Conservation (phyloP, 2,113 vertebrate genomes). For the Rhea pennata region DNA sequence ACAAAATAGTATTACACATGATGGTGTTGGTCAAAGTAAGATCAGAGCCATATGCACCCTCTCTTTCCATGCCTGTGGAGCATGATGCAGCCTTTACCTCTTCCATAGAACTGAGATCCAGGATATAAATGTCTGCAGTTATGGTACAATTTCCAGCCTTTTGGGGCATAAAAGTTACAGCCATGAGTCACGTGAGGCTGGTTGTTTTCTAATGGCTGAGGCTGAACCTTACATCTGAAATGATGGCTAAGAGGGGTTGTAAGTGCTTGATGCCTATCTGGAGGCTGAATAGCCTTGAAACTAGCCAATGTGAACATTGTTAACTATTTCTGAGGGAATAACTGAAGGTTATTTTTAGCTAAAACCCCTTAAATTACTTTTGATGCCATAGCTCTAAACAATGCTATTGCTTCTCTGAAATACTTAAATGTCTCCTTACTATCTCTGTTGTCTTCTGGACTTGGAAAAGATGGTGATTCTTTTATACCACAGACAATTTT, state of each 20-base stretch:
- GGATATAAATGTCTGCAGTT: background rate
- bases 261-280: background rate
- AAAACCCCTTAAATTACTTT: background rate
- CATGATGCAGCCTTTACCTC: background rate
- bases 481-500: background rate
- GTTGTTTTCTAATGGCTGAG: background rate
- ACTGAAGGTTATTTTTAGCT: background rate
- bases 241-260: background rate
- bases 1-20: background rate
- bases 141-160: background rate
- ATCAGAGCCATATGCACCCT: background rate
- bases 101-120: background rate
- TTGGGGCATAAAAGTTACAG: background rate
- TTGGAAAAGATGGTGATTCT: background rate
- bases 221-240: background rate
- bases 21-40: background rate
- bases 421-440: background rate
- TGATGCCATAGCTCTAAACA: background rate
- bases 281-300: background rate
- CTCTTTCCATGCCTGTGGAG: background rate
- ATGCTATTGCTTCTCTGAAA: background rate
- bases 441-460: background rate
- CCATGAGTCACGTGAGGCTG: background rate
- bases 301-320: background rate
- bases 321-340: background rate